These are phyloP conservation scores for Zosterops borbonicus DNA, from an alignment of 2,113 vertebrate species.

Conservation along the genomic window DNA sequence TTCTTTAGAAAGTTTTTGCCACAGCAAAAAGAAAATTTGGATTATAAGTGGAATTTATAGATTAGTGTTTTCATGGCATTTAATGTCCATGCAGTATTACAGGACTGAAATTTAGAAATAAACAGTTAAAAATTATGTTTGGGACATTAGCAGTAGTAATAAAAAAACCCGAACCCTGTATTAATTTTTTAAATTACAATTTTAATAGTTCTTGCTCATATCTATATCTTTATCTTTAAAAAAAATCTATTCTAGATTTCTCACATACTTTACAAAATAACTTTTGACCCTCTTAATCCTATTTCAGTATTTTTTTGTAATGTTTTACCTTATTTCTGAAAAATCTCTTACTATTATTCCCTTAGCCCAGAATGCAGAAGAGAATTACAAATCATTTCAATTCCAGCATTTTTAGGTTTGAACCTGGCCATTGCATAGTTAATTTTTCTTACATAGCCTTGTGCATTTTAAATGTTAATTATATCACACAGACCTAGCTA, in stretches of 20 bases:
- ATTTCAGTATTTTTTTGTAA: not conserved
- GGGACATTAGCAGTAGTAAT: not conserved
- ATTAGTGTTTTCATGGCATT: not conserved
- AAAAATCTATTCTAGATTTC: not conserved
- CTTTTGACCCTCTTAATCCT: not conserved
- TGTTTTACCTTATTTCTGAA: not conserved
- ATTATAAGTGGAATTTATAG: not conserved
- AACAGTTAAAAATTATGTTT: not conserved
- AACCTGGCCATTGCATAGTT: not conserved
- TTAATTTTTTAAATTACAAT: not conserved
- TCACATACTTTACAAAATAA: not conserved
- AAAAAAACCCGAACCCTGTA: not conserved
- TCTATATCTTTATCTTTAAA: not conserved
- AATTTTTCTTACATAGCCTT: not conserved
- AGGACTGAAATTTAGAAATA: not conserved
- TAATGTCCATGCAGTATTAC: not conserved
- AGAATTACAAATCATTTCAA: not conserved
- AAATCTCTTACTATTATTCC: not conserved
- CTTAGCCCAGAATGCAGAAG: not conserved
- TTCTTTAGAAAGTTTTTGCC: not conserved
- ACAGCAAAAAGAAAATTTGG: not conserved
- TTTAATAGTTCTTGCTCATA: not conserved
- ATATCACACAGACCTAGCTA: not conserved
- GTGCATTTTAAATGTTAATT: not conserved
- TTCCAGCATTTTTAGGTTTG: not conserved